phyloP scores from a whole-genome alignment of 2,797 vertebrate genomes.

The Lacerta agilis region DNA sequence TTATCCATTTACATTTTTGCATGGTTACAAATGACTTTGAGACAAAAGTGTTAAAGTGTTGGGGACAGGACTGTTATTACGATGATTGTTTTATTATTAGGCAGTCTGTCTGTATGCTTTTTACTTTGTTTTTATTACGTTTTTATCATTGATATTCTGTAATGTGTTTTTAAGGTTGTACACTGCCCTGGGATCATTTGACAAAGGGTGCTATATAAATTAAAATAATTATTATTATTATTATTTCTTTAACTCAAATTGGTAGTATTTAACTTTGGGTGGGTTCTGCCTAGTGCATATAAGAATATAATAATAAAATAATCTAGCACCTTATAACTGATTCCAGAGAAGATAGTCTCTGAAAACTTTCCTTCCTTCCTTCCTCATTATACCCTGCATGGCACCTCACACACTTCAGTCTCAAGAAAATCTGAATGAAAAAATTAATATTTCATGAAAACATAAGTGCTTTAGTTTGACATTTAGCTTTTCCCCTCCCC shows the following conservation, averaged over 20 bases:
- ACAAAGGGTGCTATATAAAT: too few species aligned
- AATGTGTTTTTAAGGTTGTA: too few species aligned
- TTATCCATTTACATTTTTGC: too few species aligned
- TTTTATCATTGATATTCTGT: too few species aligned
- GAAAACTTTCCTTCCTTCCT: not conserved
- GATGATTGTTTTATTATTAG: too few species aligned
- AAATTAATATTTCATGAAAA: constrained; percentile 50
- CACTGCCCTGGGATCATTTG: too few species aligned
- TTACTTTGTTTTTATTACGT: too few species aligned
- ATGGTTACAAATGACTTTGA: too few species aligned
- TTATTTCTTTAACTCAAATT: not conserved
- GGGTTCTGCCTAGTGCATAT: not conserved
- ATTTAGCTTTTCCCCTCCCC: constrained; percentile 7
- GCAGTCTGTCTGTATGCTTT: too few species aligned
- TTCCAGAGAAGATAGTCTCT: constrained; percentile 9
- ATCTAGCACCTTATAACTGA: constrained; percentile 8
- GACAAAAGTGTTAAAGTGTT: too few species aligned
- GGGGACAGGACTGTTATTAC: too few species aligned
- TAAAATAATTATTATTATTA: too few species aligned
- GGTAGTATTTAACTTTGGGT: not conserved
- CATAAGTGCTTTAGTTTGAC: constrained; percentile 22
- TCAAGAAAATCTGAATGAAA: constrained; percentile 37
- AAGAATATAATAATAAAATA: not conserved
- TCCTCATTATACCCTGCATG: not conserved
- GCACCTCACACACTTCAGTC: constrained; percentile 11